Base-by-base conservation (phyloP, 2,113 vertebrate species). In the Brachypodius melanocephalos region DNA sequence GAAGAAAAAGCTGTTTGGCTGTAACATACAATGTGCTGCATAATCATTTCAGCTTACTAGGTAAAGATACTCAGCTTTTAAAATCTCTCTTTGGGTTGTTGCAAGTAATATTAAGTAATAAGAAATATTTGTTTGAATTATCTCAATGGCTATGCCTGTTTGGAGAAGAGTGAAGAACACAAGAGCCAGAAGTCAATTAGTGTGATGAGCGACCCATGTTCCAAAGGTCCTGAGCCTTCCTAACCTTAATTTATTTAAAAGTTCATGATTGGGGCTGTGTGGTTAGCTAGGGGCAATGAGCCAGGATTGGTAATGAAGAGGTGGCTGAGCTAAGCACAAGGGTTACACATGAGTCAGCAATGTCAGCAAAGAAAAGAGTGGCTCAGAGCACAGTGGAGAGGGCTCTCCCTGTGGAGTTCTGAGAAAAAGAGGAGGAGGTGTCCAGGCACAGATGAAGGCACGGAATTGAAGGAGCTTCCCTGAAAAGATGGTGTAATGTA, bases 321-420 rank as follows among this genome's bases (percentile, higher is more conserved):
- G 58, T 89, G 88, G 91, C 93, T 95, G 87, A 95, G 89, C 86
- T 92, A 92, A 95, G 89, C 74, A 90, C 31, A 91, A 69, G 42
- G 69, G 81, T 73, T 76, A 89, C 31, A 42, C n/a, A 51, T 49
- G 67, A 94, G 74, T 90, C 93, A 94, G 93, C 81, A 91, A 76
- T 34, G 85, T 69, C 66, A 88, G 71, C 58, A 73, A 82, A 79
- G 65, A 86, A 69, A 28, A 85, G 40, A 65, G 46, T 51, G 32
- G 42, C n/a, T 85, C 36, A 68, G 52, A 76, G n/a, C 12, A 55
- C 4, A 61, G n/a, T 1, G 62, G 69, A 76, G 48, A 74, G 32
- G 48, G 28, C 69, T 38, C 42, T 85, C 49, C 40, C 54, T 40
- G 26, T 0, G 1, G 54, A 79, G 34, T 36, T 79, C 62, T n/a